Base-by-base conservation (phyloP, 2,888 invertebrate species). In the Calameuta pallipes region DNA sequence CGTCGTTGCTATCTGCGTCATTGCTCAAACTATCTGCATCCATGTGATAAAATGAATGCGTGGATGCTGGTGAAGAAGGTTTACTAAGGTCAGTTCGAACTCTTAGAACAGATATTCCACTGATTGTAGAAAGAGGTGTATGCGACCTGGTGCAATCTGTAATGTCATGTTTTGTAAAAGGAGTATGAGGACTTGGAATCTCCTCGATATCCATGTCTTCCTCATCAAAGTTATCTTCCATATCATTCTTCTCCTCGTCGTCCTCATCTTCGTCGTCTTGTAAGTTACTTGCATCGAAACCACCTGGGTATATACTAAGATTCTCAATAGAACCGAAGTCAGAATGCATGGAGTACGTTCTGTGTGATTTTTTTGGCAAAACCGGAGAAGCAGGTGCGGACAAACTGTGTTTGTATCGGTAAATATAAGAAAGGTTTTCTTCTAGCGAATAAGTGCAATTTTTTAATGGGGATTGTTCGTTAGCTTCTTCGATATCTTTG, bases 171-270 rank as follows among this genome's bases (percentile, higher is more conserved):
- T 86, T 88, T 68, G 80, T 79, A n/a, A 87, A 89, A 11, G 88
- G 85, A 69, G 88, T 88, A 76, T 88, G 88, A 1, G 88, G 88
- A 78, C 87, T 87, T n/a, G 86, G 85, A 56, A 88, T 86, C 73
- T 88, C 89, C 71, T 89, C 90, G 31, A 90, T 85, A 41, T 91
- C 92, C 85, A 92, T 92, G 79, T 90, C 88, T 37, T 87, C 90
- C 23, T 92, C 92, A 75, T 93, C 92, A 78, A 86, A 86, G 75
- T 93, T 88, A 80, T 93, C 92, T 36, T 92, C 92, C 75, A 92
- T 85, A 70, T 92, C 92, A 75, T 92, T 92, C 36, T 93, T 93
- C 34, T 87, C 85, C 30, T 85, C 85, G 68, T 87, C 87, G n/a
- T 87, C 87, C 36, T 87, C 84, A 79, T 84, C 92, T 85, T 89